Conservation (phyloP, 2,888 invertebrate genomes). For the Leistus spinibarbis region DNA sequence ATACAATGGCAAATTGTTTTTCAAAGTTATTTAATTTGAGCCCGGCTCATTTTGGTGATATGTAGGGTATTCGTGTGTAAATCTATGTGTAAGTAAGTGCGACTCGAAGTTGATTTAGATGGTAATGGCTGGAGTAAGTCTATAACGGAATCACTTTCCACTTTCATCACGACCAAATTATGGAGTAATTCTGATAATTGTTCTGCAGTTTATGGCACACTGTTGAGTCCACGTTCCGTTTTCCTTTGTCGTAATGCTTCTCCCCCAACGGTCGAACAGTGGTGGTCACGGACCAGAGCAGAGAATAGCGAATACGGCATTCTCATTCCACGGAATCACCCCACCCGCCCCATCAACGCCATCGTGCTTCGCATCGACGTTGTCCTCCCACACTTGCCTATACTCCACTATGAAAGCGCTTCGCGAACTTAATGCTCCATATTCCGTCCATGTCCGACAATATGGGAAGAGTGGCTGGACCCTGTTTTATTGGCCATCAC, state of each 20-base stretch:
- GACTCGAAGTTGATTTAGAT: no score
- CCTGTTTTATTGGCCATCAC: constrained; percentile 47
- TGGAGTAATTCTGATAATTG: constrained; percentile 38
- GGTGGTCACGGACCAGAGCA: background rate
- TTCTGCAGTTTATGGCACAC: constrained; percentile 34
- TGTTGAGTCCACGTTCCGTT: constrained; percentile 12
- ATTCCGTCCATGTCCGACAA: constrained; percentile 44
- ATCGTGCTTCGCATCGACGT: no score
- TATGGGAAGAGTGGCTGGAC: constrained; percentile 45
- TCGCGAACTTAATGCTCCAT: constrained; percentile 47
- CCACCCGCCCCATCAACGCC: no score
- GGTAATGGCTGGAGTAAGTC: background rate
- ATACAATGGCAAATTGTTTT: no score
- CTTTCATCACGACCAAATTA: constrained; percentile 27
- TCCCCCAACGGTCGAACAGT: background rate
- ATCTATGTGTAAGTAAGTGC: no score
- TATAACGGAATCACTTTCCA: constrained; percentile 9
- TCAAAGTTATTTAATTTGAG: no score
- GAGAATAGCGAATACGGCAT: background rate
- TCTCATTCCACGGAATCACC: no score
- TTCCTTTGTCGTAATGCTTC: background rate
- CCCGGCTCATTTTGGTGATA: no score
- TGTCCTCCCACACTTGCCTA: no score
- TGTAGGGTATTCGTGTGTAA: no score
- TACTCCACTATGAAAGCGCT: constrained; percentile 21